Evolutionary conservation across 2,113 vertebrate genomes (phyloP), one percentile per base, ranked within the genome.

Genomic region (Pituophis catenifer): DNA sequence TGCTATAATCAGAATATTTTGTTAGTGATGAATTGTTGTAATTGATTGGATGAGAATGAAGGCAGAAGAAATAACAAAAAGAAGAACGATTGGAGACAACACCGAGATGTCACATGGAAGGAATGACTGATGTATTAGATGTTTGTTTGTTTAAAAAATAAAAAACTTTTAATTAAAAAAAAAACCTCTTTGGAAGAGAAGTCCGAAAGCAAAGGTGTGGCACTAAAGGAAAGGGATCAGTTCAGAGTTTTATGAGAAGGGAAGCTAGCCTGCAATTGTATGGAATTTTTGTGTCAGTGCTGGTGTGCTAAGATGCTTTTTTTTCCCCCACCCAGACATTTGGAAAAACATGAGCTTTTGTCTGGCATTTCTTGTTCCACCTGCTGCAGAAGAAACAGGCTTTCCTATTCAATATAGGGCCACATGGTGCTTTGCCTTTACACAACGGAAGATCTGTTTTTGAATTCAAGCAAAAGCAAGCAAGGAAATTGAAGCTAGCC

Each of bases 311-410:
- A 23, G 53, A 17, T 50, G 93, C 21, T 3, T 29, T 33, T 11
- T 24, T 2, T 3, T 9, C 53, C 8, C 10, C 44, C 0, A 11
- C 26, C 1, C 13, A 86, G 86, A 95, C 91, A 90, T 97, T 96
- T 33, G n/a, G 29, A 0, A 54, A 58, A 93, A 92, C 93, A 95
- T 91, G 93, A 93, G 44, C 0, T 86, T 81, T 53, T 8, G 65
- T 94, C 92, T 91, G 86, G 94, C 75, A 0, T 95, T 90, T 95
- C 93, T 95, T 91, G 87, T 89, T 93, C 92, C 8, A 88, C 93
- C 44, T 94, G 75, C 87, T 90, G 85, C 75, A 0, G 94, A 95
- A 95, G 94, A 88, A 96, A 19, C 0, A 52, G 48, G 17, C 91
- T 96, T 90, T 44, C 15, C 8, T 17, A 90, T 58, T 59, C 15